Percentiles rank a stretch among this genome's conserved stretches.
Evolutionary conservation across 2,113 vertebrate genomes (phyloP).

Genomic region (Recurvirostra avosetta): DNA sequence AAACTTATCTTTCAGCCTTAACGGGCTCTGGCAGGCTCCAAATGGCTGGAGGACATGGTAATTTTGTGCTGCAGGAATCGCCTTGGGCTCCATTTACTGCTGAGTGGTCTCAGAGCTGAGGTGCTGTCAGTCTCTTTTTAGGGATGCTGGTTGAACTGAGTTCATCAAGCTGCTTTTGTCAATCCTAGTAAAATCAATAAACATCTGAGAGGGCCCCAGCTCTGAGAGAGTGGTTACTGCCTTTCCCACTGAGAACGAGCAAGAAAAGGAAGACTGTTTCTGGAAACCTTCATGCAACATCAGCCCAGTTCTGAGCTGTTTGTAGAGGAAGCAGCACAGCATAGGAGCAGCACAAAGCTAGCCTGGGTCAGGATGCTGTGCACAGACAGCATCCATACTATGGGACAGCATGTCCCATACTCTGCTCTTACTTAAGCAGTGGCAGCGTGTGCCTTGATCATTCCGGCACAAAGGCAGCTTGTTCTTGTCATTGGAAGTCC

Average conservation of each 20-base stretch:
- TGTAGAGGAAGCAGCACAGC: neutral
- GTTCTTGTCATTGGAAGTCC: accelerated
- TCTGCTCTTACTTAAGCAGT: neutral
- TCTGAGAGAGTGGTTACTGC: accelerated
- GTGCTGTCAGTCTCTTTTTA: neutral
- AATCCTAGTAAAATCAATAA: neutral
- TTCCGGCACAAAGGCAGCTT: neutral
- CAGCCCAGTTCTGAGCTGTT: neutral
- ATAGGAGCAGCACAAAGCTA: neutral
- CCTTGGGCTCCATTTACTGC: neutral
- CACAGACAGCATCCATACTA: neutral
- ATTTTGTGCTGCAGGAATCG: neutral
- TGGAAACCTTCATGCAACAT: neutral
- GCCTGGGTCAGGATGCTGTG: neutral
- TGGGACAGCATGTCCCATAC: neutral
- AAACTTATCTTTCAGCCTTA: neutral
- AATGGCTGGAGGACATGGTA: neutral
- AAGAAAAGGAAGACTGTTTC: accelerated
- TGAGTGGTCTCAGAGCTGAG: neutral
- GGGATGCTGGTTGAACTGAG: neutral
- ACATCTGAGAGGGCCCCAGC: neutral
- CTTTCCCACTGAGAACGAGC: neutral
- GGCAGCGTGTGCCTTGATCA: accelerated
- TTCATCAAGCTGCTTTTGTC: neutral
- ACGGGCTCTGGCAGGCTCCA: neutral